A percentile compares a stretch with the other conserved stretches of the same genome.
These are phyloP conservation scores for Nemoura dubitans DNA, from an alignment of 2,888 invertebrate genomes.

Conservation along the genomic window DNA sequence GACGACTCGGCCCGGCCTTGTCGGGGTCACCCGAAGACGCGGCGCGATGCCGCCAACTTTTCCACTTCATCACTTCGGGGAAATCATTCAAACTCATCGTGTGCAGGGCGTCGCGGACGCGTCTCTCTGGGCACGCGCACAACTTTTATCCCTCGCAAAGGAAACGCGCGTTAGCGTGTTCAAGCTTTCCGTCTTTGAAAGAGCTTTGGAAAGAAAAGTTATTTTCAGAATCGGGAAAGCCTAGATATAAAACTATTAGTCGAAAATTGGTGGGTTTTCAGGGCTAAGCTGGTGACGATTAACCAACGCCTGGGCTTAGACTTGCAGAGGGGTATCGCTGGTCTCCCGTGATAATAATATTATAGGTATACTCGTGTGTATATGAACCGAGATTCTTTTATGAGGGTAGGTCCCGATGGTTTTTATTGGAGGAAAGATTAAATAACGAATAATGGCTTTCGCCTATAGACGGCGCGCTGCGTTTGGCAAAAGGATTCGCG, in stretches of 20 bases:
- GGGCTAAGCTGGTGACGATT: not conserved
- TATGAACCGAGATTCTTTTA: not conserved
- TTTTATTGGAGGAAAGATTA: not conserved
- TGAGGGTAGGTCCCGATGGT: not conserved
- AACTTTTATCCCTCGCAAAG: not conserved
- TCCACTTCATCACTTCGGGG: constrained; percentile 34
- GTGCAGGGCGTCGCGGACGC: not conserved
- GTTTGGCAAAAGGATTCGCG: not conserved
- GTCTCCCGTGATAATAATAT: not conserved
- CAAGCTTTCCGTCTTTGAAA: not conserved
- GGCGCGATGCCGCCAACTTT: constrained; percentile 32
- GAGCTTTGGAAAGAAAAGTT: constrained; percentile 21
- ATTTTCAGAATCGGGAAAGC: not conserved
- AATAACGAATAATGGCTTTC: not conserved
- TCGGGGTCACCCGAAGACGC: constrained; percentile 26
- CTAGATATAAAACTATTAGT: not conserved
- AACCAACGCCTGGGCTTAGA: not conserved
- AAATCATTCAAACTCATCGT: constrained; percentile 38
- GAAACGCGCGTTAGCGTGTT: constrained; percentile 23
- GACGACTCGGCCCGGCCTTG: constrained; percentile 25
- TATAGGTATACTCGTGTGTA: not conserved
- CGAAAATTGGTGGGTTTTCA: not conserved
- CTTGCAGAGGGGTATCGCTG: too few relatives aligned
- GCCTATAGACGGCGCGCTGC: not conserved
- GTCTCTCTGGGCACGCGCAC: not conserved